Percentiles rank a stretch among this genome's conserved stretches.
Conservation (phyloP, 2,113 vertebrate genomes). For the Charadrius vociferus region DNA sequence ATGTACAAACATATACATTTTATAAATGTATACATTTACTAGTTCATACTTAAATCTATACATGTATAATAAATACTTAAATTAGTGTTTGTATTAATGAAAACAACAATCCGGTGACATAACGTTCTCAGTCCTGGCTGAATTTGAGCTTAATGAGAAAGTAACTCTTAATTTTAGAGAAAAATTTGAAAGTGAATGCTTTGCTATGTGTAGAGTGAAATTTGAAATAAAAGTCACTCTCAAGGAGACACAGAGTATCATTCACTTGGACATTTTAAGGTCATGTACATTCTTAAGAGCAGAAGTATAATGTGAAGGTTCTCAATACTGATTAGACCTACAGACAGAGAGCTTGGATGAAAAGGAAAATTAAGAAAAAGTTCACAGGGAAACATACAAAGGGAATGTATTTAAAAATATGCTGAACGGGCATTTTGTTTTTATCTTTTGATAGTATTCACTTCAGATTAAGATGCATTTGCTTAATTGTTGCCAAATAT, state of each 20-base stretch:
- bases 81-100: not conserved
- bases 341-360: not conserved
- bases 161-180: not conserved
- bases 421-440: not conserved
- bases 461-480: not conserved
- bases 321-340: not conserved
- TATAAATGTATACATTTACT: not conserved
- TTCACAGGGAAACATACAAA: fast-evolving
- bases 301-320: not conserved
- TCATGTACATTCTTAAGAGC: not conserved
- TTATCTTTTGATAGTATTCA: not conserved
- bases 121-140: not conserved
- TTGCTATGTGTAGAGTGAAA: not conserved
- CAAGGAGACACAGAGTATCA: not conserved
- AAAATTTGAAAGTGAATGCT: not conserved
- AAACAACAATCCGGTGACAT: not conserved
- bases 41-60: not conserved
- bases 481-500: not conserved
- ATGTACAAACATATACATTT: not conserved
- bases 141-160: not conserved
- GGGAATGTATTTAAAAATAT: not conserved
- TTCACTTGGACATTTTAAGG: not conserved
- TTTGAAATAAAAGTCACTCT: not conserved
- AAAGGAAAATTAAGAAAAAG: not conserved
- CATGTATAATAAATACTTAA: not conserved